These are phyloP conservation scores for Blera fallax DNA, from an alignment of 2,888 invertebrate species.

Conservation along the genomic window DNA sequence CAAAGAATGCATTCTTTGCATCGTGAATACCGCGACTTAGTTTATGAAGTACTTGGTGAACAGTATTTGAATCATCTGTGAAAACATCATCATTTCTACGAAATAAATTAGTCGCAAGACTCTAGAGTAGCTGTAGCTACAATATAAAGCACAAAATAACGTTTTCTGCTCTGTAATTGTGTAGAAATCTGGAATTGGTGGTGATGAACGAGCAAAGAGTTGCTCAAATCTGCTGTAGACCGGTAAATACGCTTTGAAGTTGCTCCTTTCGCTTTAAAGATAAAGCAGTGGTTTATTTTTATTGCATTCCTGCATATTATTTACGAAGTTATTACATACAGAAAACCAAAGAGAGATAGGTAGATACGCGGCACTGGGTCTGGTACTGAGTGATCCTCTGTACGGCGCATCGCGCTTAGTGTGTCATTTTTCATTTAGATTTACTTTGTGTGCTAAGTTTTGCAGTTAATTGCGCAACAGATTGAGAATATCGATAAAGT, in stretches of 20 bases:
- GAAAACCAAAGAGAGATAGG: background rate
- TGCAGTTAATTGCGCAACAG: conserved; percentile 57
- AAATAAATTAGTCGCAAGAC: background rate
- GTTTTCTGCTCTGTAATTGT: background rate
- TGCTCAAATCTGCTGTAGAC: background rate
- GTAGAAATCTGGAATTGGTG: background rate
- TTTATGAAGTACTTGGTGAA: background rate
- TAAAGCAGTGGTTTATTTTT: background rate
- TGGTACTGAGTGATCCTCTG: conserved; percentile 20
- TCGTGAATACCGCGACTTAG: background rate
- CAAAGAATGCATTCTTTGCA: background rate
- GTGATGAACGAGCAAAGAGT: conserved; percentile 8
- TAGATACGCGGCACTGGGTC: conserved; percentile 51
- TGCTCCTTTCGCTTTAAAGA: background rate
- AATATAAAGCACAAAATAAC: no score
- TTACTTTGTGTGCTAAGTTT: conserved; percentile 39
- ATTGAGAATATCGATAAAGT: conserved; percentile 57
- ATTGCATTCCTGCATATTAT: conserved; percentile 46
- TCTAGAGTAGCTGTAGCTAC: background rate
- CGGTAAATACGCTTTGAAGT: conserved; percentile 35
- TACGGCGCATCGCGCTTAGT: conserved; percentile 6
- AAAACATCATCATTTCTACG: background rate
- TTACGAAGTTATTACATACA: conserved; percentile 22
- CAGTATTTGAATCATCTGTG: background rate
- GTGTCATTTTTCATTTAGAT: conserved; percentile 58